Evolutionary conservation across 92 coral and sea anemone species (phyloP), one percentile per base, ranked within the genome.

Genomic region (Epizoanthus fatuus): DNA sequence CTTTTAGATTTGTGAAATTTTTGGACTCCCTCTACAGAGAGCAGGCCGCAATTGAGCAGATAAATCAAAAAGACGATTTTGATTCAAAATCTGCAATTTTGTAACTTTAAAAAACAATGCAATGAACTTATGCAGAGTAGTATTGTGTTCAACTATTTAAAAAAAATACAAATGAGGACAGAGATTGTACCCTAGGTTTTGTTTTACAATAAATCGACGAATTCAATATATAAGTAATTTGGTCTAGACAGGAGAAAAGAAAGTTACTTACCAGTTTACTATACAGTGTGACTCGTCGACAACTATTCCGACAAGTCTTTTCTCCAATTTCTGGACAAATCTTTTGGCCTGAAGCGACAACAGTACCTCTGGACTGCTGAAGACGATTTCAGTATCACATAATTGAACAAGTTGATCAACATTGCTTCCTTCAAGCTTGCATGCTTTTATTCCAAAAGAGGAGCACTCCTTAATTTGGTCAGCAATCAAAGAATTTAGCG

Each of bases 381-480:
- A 55, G 47, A 42, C 47, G 66, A 20, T 60, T 60, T 60, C 66
- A 60, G 66, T 32, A 29, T 19, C 66, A 60, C 35, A 60, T 60
- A 60, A 60, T 60, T 60, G 20, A 60, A 8, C 66, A 60, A 60
- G 66, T 60, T 60, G 32, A 60, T 60, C 66, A 60, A 60, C 66
- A 60, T 60, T 60, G 35, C 66, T 59, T 59, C 65, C 66, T 20
- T 60, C 66, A 60, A 60, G 35, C 66, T 19, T 60, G 66, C 35
- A 60, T 60, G 32, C 10, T 60, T 60, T 60, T 57, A 59, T 14
- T 25, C 68, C 68, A 63, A 63, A 63, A 63, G 68, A 63, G 68
- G 39, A 63, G 39, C 68, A 22, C 37, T 22, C 68, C 38, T 63
- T 63, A 20, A 63, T 63, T 63, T 63, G 68, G 68, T 22, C 68